Conservation (phyloP, 2,797 vertebrate species). For the Amblyraja radiata region DNA sequence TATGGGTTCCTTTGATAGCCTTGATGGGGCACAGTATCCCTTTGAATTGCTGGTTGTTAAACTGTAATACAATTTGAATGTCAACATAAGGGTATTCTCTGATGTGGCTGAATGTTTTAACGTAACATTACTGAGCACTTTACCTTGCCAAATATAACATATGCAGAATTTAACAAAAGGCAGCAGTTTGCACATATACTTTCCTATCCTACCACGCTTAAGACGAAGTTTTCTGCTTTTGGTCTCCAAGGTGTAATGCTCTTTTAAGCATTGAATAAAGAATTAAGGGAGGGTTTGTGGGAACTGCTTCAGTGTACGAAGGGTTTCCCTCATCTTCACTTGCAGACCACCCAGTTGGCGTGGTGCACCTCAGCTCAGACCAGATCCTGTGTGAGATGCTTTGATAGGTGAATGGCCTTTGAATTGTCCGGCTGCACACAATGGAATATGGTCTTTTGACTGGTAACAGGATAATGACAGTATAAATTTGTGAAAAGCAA, state of each 20-base stretch:
- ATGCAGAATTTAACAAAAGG: neutral
- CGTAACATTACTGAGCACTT: neutral
- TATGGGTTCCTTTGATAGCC: slow-evolving; percentile 5
- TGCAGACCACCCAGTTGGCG: neutral
- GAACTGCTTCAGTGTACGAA: neutral
- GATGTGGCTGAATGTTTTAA: slow-evolving; percentile 8
- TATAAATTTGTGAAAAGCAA: neutral
- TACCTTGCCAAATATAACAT: neutral
- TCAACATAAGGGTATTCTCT: neutral
- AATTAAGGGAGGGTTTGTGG: neutral
- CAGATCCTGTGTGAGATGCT: neutral
- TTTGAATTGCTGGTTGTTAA: slow-evolving; percentile 10
- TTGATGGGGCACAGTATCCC: neutral
- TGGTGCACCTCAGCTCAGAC: neutral
- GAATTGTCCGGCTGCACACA: too few species aligned
- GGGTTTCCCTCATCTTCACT: neutral
- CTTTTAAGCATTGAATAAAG: neutral
- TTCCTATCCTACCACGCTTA: slow-evolving; percentile 3
- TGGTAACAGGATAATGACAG: neutral
- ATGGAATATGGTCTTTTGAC: neutral
- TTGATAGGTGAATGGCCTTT: neutral
- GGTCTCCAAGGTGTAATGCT: neutral
- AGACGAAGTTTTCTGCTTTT: neutral
- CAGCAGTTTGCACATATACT: neutral
- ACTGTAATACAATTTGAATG: neutral